These are phyloP conservation scores for Caerostris extrusa DNA, from an alignment of 1,140 invertebrate genomes.

Conservation along the genomic window DNA sequence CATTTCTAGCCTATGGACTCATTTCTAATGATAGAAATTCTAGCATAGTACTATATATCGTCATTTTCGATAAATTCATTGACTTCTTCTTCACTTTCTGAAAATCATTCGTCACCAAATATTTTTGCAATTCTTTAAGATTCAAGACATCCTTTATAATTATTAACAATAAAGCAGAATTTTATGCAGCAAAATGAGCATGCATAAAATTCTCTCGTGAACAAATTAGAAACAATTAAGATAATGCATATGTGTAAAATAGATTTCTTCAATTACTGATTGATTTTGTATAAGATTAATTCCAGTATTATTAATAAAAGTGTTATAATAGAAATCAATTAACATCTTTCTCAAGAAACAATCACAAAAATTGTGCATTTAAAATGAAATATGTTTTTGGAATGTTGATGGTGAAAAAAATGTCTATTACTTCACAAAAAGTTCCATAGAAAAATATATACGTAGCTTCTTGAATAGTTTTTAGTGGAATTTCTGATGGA, in stretches of 20 bases:
- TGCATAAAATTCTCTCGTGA: not conserved
- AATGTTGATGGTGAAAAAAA: not conserved
- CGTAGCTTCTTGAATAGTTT: not conserved
- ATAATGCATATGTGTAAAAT: not conserved
- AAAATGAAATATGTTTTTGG: conserved; percentile 22
- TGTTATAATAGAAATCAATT: not conserved
- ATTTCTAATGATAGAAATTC: too few relatives aligned
- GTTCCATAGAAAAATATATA: not conserved
- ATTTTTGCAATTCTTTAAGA: too few relatives aligned
- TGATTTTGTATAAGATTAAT: not conserved
- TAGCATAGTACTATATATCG: too few relatives aligned
- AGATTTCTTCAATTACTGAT: not conserved
- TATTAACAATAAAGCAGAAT: too few relatives aligned
- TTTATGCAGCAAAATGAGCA: too few relatives aligned
- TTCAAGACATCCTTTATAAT: too few relatives aligned
- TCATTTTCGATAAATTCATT: too few relatives aligned
- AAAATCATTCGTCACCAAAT: too few relatives aligned
- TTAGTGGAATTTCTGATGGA: not conserved
- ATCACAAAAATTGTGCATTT: not conserved
- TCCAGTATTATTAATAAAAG: not conserved
- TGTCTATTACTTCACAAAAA: not conserved
- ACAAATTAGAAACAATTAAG: not conserved
- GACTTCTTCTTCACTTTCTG: too few relatives aligned
- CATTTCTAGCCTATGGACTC: too few relatives aligned
- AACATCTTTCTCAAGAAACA: not conserved